phyloP scores from a whole-genome alignment of 2,113 vertebrate species.

The Prunella himalayana region DNA sequence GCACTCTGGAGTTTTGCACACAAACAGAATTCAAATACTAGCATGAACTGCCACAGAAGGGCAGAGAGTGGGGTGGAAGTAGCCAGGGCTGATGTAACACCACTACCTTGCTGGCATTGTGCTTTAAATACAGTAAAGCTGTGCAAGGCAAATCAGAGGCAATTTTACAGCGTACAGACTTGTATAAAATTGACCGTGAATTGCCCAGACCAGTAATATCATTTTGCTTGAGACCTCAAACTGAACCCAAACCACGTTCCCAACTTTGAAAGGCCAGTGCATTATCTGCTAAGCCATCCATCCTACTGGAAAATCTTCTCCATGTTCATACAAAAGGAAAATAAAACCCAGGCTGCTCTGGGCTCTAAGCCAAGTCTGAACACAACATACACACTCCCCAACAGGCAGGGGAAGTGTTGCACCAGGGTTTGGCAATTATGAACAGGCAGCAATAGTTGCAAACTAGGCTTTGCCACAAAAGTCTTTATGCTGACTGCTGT shows the following conservation, averaged over 20 bases:
- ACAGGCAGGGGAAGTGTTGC: not conserved
- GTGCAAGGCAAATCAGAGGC: not conserved
- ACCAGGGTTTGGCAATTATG: not conserved
- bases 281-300: conserved; percentile 39
- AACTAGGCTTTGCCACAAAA: not conserved
- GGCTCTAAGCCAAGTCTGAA: conserved; percentile 40
- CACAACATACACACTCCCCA: not conserved
- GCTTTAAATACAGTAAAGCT: not conserved
- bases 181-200: not conserved
- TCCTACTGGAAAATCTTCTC: conserved; percentile 48
- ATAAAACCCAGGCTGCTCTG: conserved; percentile 32
- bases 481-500: not conserved
- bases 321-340: conserved; percentile 23
- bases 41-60: not conserved
- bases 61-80: not conserved
- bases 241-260: conserved; percentile 29
- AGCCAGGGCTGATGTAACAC: not conserved
- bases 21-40: not conserved
- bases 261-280: conserved; percentile 5
- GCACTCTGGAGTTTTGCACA: not conserved
- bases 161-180: not conserved
- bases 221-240: not conserved
- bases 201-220: not conserved
- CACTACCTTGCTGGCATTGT: not conserved
- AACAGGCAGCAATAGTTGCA: not conserved